Base-by-base conservation (phyloP, 2,888 invertebrate species). In the Caenorhabditis sp. region DNA sequence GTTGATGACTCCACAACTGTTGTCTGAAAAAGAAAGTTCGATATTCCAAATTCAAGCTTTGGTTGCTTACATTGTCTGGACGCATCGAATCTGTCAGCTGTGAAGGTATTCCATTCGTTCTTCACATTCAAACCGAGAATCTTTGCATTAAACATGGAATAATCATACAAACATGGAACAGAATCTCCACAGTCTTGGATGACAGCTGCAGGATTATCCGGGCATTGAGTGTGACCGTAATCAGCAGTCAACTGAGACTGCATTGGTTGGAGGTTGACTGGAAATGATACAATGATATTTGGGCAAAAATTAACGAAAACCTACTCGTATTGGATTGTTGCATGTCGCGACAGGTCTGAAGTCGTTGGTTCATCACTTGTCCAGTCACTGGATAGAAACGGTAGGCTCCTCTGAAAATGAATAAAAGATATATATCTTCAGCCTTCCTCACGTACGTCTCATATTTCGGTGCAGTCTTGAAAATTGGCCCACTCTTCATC, bases 1-100 rank as follows among this genome's bases (percentile, higher is more conserved):
- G 80, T 90, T 91, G 81, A 91, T 92, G 28, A 90, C 89, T 26
- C 91, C 91, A 68, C 91, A 91, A 54, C 88, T 89, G 86, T 91
- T 91, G 82, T 91, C 90, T 91, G 76, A 89, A 86, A 31, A 44
- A 22, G 44, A 8, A 41, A 26, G 3, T 26, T 12, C 14, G 4
- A 26, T 19, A 8, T n/a, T 59, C n/a, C n/a, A n/a, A n/a, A 2
- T 41, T 5, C 22, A 22, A 22, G 2, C 0, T 14, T 19, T 54
- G 19, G 5, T 8, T n/a, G 66, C 87, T 84, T 58, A 91, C 91
- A 91, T 47, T 87, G 86, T 77, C 89, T 80, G 28, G 88, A 87
- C 28, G 91, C 90, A 70, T 90, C 88, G 28, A 80, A 68, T 44
- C 91, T 80, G 28, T 91, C 91, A 28, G 85, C 56, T 28, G 82